phyloP scores from a whole-genome alignment of 1,140 invertebrate species.

The Cheumatopsyche charites region DNA sequence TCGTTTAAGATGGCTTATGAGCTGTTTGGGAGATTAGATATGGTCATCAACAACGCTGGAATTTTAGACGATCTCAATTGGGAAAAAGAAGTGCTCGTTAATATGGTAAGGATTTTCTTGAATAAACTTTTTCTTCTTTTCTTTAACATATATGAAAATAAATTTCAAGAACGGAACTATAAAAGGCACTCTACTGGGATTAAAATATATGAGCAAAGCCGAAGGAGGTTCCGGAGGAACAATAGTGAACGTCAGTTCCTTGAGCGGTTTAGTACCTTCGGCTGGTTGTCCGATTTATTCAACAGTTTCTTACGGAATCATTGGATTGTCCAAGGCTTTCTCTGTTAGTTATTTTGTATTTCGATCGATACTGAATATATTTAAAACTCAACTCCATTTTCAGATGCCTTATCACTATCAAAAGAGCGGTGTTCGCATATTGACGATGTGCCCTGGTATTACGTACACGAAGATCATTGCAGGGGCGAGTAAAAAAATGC shows the following conservation, averaged over 20 bases:
- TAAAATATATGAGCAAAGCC: slow-evolving; percentile 62
- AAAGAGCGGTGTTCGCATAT: slow-evolving; percentile 55
- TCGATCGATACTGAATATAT: neutral
- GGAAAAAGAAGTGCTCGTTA: slow-evolving; percentile 55
- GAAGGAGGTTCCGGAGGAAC: slow-evolving; percentile 59
- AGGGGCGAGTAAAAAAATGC: slow-evolving; percentile 42
- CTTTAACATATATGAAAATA: neutral
- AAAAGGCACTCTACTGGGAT: slow-evolving; percentile 57
- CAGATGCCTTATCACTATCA: slow-evolving; percentile 51
- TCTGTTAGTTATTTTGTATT: slow-evolving; percentile 52
- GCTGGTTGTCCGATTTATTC: slow-evolving; percentile 62
- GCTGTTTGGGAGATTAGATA: slow-evolving; percentile 65
- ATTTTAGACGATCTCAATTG: slow-evolving; percentile 52
- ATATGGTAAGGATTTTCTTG: slow-evolving; percentile 54
- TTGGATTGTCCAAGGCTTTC: slow-evolving; percentile 64
- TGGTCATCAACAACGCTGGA: slow-evolving; percentile 72
- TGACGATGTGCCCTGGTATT: slow-evolving; percentile 59
- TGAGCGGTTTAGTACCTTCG: slow-evolving; percentile 59
- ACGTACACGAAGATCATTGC: slow-evolving; percentile 55
- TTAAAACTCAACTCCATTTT: neutral
- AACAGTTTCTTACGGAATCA: slow-evolving; percentile 63
- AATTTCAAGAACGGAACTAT: slow-evolving; percentile 43
- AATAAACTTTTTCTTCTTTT: too few species aligned
- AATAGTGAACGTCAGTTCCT: slow-evolving; percentile 61
- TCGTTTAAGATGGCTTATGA: slow-evolving; percentile 66